These are phyloP conservation scores for Ibidorhyncha struthersii DNA, from an alignment of 2,113 vertebrate species.

Conservation along the genomic window DNA sequence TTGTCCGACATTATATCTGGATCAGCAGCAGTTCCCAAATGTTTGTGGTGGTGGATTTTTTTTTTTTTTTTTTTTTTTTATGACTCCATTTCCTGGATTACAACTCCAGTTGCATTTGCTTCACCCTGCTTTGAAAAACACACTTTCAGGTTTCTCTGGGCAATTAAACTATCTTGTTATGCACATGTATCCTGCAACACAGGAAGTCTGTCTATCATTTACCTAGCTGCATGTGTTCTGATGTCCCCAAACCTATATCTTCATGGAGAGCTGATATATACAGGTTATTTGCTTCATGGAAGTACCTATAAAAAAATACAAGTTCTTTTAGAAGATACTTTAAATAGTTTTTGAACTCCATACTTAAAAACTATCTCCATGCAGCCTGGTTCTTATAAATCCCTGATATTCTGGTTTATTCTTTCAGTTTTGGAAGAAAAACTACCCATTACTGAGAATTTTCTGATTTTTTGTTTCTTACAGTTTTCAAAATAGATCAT, in stretches of 20 bases:
- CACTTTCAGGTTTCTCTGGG: neutral
- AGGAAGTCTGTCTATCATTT: neutral
- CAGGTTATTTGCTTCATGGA: neutral
- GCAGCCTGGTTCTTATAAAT: neutral
- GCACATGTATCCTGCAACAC: neutral
- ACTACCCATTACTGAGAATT: neutral
- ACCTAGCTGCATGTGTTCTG: neutral
- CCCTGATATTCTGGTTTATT: neutral
- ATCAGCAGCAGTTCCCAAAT: neutral
- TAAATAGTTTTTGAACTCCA: neutral
- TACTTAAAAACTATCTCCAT: neutral
- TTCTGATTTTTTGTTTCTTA: neutral
- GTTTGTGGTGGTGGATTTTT: neutral
- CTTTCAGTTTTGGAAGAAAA: neutral
- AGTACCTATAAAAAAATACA: neutral
- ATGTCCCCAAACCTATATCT: neutral
- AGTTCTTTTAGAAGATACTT: neutral
- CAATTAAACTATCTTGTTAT: neutral
- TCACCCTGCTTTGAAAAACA: neutral
- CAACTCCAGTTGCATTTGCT: neutral
- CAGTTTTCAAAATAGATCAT: neutral
- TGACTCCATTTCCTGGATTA: neutral
- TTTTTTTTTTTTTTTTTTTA: neutral
- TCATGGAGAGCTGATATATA: neutral
- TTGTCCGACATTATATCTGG: neutral